Percentiles rank a stretch among this genome's conserved stretches.
phyloP scores from a whole-genome alignment of 2,797 vertebrate species.

The Capromys pilorides region DNA sequence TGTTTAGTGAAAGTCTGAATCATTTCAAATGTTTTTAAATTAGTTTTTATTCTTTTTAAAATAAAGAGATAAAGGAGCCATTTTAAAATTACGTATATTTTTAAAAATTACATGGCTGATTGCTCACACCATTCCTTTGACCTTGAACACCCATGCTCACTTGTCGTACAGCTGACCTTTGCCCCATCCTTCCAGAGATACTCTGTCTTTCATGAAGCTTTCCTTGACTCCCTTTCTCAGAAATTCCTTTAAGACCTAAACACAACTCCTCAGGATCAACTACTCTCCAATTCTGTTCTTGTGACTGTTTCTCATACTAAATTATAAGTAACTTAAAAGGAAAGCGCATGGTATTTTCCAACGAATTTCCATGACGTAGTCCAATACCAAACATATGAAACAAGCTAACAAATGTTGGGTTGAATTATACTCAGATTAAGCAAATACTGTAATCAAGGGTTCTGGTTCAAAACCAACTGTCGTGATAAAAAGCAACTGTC shows the following conservation, averaged over 20 bases:
- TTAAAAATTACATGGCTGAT: neutral
- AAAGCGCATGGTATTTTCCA: neutral
- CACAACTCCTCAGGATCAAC: neutral
- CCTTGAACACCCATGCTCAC: neutral
- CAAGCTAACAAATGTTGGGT: neutral
- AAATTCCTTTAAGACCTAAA: neutral
- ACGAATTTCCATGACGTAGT: neutral
- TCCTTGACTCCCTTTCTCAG: neutral
- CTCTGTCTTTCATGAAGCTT: neutral
- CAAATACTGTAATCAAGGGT: neutral
- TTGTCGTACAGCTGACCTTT: slow-evolving; percentile 1
- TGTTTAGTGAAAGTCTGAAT: too few species aligned
- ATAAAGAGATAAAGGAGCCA: neutral
- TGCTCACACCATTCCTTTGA: neutral
- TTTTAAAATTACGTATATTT: neutral
- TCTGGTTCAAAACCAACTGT: neutral
- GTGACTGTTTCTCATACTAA: neutral
- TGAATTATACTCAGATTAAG: neutral
- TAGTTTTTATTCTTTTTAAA: too few species aligned
- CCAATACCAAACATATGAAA: neutral
- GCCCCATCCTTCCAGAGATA: neutral
- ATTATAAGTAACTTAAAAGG: neutral
- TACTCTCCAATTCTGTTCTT: neutral
- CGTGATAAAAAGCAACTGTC: neutral
- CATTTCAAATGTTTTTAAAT: too few species aligned